A percentile compares a stretch with the other conserved stretches of the same genome.
Evolutionary conservation across 2,113 vertebrate species (phyloP).

Genomic region (Dinomys branickii): DNA sequence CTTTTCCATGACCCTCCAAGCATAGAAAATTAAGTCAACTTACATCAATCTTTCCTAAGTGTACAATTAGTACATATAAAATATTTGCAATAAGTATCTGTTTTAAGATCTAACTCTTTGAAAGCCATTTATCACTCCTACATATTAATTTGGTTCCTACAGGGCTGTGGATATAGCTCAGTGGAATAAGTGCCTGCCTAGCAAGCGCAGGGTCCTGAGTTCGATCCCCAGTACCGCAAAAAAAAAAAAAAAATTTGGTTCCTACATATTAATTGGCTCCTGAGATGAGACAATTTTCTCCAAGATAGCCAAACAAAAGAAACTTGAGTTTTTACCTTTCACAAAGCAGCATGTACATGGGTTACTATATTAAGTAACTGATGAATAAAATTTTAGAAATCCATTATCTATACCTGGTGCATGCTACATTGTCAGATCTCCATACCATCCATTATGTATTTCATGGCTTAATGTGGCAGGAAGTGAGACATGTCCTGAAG

Average conservation of each 20-base stretch:
- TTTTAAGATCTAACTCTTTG: conserved; percentile 20
- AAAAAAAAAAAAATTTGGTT: no score
- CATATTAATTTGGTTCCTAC: neutral
- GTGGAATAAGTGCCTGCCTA: no score
- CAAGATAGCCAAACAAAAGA: neutral
- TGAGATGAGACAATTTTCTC: conserved; percentile 2
- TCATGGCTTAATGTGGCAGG: neutral
- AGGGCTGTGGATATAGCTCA: no score
- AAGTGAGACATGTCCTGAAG: neutral
- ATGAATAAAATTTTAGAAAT: conserved; percentile 33
- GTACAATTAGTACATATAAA: conserved; percentile 4
- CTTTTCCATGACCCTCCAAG: neutral
- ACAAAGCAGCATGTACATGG: neutral
- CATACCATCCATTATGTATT: neutral
- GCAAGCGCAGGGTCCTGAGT: no score
- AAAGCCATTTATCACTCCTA: neutral
- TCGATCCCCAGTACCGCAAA: no score
- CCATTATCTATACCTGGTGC: neutral
- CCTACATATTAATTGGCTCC: neutral
- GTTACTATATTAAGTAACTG: neutral
- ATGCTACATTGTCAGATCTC: neutral
- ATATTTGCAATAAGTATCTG: neutral
- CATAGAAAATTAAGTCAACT: conserved; percentile 35
- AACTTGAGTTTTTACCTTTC: conserved; percentile 25
- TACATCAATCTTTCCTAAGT: neutral